phyloP scores from a whole-genome alignment of 2,888 invertebrate genomes.

The Nebria salina region DNA sequence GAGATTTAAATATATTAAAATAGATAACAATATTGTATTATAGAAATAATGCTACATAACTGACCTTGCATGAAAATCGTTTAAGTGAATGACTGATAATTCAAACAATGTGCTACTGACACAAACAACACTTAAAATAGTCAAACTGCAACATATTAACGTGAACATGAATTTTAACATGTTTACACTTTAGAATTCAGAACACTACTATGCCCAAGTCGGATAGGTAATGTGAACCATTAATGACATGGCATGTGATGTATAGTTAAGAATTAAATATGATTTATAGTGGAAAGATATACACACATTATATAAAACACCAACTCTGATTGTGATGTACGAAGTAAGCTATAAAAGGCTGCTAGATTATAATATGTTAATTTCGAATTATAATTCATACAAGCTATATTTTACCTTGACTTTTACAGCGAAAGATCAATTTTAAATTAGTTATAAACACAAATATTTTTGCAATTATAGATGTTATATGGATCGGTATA shows the following conservation, averaged over 20 bases:
- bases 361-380: too few relatives aligned
- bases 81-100: constrained; percentile 68
- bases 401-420: too few relatives aligned
- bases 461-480: too few relatives aligned
- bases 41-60: constrained; percentile 48
- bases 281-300: not conserved
- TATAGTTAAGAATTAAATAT: not conserved
- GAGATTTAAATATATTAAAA: not conserved
- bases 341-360: too few relatives aligned
- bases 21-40: constrained; percentile 3
- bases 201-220: not conserved
- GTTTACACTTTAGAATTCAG: not conserved
- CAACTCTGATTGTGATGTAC: not conserved
- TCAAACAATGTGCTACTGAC: constrained; percentile 58
- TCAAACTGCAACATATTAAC: not conserved
- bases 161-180: not conserved
- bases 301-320: not conserved
- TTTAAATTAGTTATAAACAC: too few relatives aligned
- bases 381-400: too few relatives aligned
- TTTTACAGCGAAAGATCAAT: too few relatives aligned
- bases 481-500: too few relatives aligned
- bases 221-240: not conserved
- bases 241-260: not conserved
- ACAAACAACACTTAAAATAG: not conserved
- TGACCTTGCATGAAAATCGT: constrained; percentile 70